Conservation (phyloP, 2,888 invertebrate genomes). For the Kryphioiulus occultus region DNA sequence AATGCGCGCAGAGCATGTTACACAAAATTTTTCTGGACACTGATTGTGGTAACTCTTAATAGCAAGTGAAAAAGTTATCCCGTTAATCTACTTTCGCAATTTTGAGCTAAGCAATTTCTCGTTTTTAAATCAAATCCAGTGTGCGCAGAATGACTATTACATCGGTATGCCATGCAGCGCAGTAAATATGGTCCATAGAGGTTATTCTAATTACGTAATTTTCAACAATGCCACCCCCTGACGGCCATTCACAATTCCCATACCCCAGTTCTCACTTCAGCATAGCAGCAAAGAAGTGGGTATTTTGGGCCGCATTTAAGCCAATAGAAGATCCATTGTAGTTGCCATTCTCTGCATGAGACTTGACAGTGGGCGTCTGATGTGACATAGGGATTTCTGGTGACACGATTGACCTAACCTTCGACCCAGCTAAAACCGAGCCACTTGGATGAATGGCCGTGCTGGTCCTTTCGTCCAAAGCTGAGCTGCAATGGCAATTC, state of each 20-base stretch:
- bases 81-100: too few species aligned
- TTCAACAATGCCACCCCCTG: not conserved
- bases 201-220: not conserved
- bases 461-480: not conserved
- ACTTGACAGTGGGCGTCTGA: not conserved
- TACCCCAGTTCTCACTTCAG: not conserved
- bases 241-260: not conserved
- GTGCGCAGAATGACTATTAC: not conserved
- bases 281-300: not conserved
- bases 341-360: not conserved
- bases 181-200: not conserved
- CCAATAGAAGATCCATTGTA: not conserved
- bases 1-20: too few species aligned
- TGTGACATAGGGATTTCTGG: not conserved
- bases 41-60: too few species aligned
- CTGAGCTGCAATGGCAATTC: not conserved
- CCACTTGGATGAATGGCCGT: not conserved
- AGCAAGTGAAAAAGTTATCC: too few species aligned
- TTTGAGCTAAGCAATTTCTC: not conserved
- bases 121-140: not conserved
- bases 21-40: too few species aligned
- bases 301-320: not conserved
- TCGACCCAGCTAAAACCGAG: not conserved
- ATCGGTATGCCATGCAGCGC: not conserved
- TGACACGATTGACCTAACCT: conserved; percentile 17